Percentiles rank a stretch among this genome's conserved stretches.
phyloP scores from a whole-genome alignment of 2,113 vertebrate genomes.

The Channa maculata region DNA sequence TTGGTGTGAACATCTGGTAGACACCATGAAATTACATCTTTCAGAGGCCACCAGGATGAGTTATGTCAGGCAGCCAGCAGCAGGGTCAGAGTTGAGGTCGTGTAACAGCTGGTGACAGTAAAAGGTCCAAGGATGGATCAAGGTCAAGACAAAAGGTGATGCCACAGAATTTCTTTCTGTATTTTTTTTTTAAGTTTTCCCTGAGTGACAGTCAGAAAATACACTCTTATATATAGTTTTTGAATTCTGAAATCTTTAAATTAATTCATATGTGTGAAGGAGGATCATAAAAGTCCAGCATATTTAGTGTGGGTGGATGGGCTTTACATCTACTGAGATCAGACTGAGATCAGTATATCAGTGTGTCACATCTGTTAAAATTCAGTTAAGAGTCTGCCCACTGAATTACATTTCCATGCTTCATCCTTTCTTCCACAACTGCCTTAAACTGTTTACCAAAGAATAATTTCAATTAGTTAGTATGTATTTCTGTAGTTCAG shows the following conservation, averaged over 20 bases:
- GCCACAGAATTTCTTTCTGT: background rate
- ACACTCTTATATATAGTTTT: background rate
- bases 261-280: background rate
- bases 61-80: slow-evolving; percentile 57
- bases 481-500: background rate
- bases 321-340: background rate
- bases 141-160: slow-evolving; percentile 18
- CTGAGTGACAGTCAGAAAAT: background rate
- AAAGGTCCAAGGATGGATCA: slow-evolving; percentile 16
- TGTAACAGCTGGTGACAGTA: slow-evolving; percentile 60
- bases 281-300: background rate
- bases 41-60: slow-evolving; percentile 54
- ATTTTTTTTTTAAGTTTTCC: background rate
- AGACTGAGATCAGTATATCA: background rate
- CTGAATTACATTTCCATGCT: background rate
- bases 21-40: slow-evolving; percentile 60
- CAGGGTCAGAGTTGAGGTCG: slow-evolving; percentile 41
- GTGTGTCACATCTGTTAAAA: slow-evolving; percentile 16
- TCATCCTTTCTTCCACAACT: background rate
- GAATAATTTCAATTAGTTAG: background rate
- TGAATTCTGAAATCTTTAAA: background rate
- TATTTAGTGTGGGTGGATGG: background rate
- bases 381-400: background rate
- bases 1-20: slow-evolving; percentile 71
- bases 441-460: background rate